Evolutionary conservation across 2,888 invertebrate species (phyloP), one percentile per base, ranked within the genome.

Genomic region (Meteorus colon): DNA sequence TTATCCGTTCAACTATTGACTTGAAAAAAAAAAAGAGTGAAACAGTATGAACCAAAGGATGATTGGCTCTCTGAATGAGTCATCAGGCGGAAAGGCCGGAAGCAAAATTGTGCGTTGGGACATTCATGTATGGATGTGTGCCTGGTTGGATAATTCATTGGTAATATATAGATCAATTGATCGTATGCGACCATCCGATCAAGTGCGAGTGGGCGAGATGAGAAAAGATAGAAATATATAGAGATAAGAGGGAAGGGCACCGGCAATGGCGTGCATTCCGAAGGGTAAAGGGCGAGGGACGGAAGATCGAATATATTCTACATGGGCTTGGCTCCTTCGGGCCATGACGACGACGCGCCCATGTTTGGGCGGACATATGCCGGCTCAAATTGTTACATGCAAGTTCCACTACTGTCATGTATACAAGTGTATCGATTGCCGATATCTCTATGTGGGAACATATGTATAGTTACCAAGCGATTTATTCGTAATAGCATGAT

Each of bases 321-420:
- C 70, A 82, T 83, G 86, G 88, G 89, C 85, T 86, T 82, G 89
- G 89, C 89, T 83, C 82, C 86, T 85, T 81, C 82, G 83, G 86
- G 82, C 87, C 88, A 86, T 89, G 88, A 88, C 87, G 86, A 85
- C 86, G 79, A 74, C 81, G 84, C 89, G 83, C 89, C 89, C 87
- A 87, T 84, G 75, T 81, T 80, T 78, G 80, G 75, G 79, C 69
- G 67, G 67, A 74, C 75, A 51, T 73, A 55, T 76, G 74, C 75
- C 27, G 70, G 55, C n/a, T 55, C 71, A 48, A 59, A 69, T 55
- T 41, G 70, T 37, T 70, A 70, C 70, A 59, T n/a, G 31, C 59
- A 34, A 70, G 55, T 51, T 51, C 6, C 24, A 51, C 69, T 51
- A 31, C n/a, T 41, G 51, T 62, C 60, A 29, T 37, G 31, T 41